phyloP scores from a whole-genome alignment of 2,113 vertebrate genomes.

The Rhodinocichla rosea region DNA sequence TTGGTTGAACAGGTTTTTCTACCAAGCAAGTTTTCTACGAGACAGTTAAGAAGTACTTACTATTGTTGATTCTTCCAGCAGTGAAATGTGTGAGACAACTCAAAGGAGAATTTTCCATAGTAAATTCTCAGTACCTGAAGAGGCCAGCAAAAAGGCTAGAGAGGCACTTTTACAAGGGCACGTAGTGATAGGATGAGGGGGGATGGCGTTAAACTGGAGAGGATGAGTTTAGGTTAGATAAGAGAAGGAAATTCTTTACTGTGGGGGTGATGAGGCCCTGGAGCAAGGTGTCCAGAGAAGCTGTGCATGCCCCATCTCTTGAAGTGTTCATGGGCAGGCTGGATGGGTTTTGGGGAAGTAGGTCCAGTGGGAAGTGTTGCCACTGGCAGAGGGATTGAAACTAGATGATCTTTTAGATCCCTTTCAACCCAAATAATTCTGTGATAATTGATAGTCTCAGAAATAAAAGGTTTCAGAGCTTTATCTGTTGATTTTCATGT shows the following conservation, averaged over 20 bases:
- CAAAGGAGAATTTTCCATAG: accelerated
- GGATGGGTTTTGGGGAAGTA: background rate
- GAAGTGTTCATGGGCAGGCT: background rate
- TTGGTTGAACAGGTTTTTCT: background rate
- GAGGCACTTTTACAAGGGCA: background rate
- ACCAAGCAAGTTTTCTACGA: background rate
- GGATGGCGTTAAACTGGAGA: background rate
- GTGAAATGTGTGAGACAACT: accelerated
- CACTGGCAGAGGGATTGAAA: background rate
- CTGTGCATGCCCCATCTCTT: background rate
- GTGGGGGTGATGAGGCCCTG: background rate
- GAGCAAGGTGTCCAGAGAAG: background rate
- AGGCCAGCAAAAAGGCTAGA: background rate
- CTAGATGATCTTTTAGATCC: background rate
- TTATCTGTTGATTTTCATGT: background rate
- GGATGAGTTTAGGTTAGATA: background rate
- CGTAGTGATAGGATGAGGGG: too few relatives aligned
- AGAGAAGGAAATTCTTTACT: background rate
- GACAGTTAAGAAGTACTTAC: background rate
- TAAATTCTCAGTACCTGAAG: background rate
- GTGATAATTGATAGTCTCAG: background rate
- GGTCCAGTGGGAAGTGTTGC: background rate
- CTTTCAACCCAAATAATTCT: background rate
- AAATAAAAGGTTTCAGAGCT: background rate
- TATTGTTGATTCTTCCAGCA: background rate